Conservation (phyloP, 2,797 vertebrate species). For the Philypnodon macrostomus region DNA sequence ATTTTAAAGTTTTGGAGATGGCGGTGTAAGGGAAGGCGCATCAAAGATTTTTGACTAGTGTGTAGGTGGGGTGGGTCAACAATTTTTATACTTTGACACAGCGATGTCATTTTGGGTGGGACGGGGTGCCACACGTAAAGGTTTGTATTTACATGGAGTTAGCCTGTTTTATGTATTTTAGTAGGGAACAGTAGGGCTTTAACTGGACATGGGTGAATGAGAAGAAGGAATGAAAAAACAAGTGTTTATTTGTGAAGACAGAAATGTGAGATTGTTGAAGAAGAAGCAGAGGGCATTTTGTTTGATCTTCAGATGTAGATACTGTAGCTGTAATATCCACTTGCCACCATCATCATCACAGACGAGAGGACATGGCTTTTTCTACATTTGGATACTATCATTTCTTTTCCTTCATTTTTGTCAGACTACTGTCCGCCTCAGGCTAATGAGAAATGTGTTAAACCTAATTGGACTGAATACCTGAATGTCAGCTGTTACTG, state of each 20-base stretch:
- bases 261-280: constrained; percentile 28
- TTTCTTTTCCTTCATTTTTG: constrained; percentile 43
- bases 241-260: constrained; percentile 28
- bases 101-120: constrained; percentile 54
- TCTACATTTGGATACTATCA: constrained; percentile 41
- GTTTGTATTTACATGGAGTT: constrained; percentile 74
- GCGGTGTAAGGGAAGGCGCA: constrained; percentile 24
- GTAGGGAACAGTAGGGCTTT: constrained; percentile 39
- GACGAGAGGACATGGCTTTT: constrained; percentile 35
- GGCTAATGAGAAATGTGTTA: constrained; percentile 47
- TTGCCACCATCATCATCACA: constrained; percentile 39
- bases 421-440: constrained; percentile 55
- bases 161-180: constrained; percentile 66
- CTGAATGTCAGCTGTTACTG: constrained; percentile 73
- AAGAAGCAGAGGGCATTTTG: constrained; percentile 45
- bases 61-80: constrained; percentile 58
- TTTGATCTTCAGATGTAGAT: constrained; percentile 53
- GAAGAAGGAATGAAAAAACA: constrained; percentile 14
- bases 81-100: constrained; percentile 72
- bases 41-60: constrained; percentile 60
- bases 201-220: constrained; percentile 43
- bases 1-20: constrained; percentile 26
- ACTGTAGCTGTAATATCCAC: constrained; percentile 55
- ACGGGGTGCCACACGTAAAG: constrained; percentile 54
- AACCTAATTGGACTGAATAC: constrained; percentile 56